These are phyloP conservation scores for Cryptus armator DNA, from an alignment of 2,888 invertebrate species.

Conservation along the genomic window DNA sequence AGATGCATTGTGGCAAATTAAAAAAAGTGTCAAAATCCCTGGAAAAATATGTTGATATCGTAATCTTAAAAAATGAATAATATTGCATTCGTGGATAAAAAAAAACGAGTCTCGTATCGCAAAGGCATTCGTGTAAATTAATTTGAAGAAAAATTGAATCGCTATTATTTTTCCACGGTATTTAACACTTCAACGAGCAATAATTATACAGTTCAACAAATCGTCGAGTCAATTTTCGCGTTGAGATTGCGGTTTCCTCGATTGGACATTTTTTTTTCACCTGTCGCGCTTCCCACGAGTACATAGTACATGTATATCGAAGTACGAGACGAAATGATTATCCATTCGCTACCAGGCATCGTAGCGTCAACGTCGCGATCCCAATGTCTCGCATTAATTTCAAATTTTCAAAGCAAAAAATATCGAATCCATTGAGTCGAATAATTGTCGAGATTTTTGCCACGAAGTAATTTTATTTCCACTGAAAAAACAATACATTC, in stretches of 20 bases:
- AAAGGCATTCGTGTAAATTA: neutral
- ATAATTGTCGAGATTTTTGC: constrained; percentile 47
- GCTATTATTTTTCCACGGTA: neutral
- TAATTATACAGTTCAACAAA: neutral
- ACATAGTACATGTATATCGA: neutral
- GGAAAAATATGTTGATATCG: neutral
- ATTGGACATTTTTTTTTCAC: neutral
- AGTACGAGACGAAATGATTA: constrained; percentile 9
- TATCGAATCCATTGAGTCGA: constrained; percentile 54
- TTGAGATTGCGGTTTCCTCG: neutral
- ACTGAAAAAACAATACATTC: constrained; percentile 10
- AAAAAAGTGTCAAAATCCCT: neutral
- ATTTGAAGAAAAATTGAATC: neutral
- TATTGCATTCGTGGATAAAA: neutral
- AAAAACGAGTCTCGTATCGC: neutral
- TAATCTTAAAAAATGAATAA: neutral
- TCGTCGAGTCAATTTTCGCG: neutral
- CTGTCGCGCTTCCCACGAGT: neutral
- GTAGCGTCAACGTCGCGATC: constrained; percentile 48
- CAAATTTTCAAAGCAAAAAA: constrained; percentile 47
- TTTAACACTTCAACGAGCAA: neutral
- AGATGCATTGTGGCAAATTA: neutral
- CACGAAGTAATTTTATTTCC: constrained; percentile 28
- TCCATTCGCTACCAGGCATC: constrained; percentile 29
- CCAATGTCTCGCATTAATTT: constrained; percentile 56